These are phyloP conservation scores for Mimas tiliae DNA, from an alignment of 2,888 invertebrate species.

Conservation along the genomic window DNA sequence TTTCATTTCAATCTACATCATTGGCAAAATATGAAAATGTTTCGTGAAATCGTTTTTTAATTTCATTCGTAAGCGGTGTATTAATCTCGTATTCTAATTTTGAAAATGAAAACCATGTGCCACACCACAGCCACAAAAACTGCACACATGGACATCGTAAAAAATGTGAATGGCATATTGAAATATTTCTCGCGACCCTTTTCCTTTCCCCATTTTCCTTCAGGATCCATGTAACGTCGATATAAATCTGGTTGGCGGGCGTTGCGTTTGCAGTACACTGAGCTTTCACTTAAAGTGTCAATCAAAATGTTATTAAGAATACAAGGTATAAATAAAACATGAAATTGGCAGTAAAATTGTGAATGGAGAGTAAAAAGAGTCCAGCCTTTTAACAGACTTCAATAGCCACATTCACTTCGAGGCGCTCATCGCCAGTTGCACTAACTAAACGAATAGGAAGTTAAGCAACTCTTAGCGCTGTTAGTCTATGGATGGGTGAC, in stretches of 20 bases:
- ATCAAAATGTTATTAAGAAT: conserved; percentile 38
- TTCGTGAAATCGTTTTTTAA: too few relatives aligned
- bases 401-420: too few relatives aligned
- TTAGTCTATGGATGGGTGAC: too few relatives aligned
- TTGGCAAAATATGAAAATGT: too few relatives aligned
- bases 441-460: too few relatives aligned
- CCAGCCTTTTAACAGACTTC: too few relatives aligned
- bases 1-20: too few relatives aligned
- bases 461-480: too few relatives aligned
- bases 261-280: conserved; percentile 7
- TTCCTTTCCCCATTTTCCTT: conserved; percentile 69
- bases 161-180: conserved; percentile 82
- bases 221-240: conserved; percentile 63
- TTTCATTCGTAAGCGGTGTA: too few relatives aligned
- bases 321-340: not conserved
- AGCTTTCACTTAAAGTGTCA: conserved; percentile 49
- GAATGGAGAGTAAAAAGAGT: not conserved
- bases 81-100: too few relatives aligned
- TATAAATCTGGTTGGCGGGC: conserved; percentile 61
- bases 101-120: not conserved
- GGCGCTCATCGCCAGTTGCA: too few relatives aligned
- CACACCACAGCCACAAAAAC: not conserved
- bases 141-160: conserved; percentile 76
- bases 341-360: not conserved
- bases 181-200: conserved; percentile 80